Evolutionary conservation across 2,113 vertebrate species (phyloP), one percentile per base, ranked within the genome.

Genomic region (Rynchops niger): DNA sequence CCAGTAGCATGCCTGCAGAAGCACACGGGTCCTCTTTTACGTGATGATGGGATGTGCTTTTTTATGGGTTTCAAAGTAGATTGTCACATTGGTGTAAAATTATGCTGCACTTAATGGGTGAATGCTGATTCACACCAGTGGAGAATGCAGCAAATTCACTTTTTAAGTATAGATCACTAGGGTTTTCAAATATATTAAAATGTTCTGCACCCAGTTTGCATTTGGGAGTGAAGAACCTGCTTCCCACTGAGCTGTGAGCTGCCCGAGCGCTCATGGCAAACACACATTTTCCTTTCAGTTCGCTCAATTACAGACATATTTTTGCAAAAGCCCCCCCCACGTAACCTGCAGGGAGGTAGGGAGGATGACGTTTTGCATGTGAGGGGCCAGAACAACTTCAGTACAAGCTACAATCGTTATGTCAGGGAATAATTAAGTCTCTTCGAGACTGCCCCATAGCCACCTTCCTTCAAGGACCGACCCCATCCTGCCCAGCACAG

Each of bases 371-470:
- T 58, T 62, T 72, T 19, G 30, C 10, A 36, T n/a, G 8, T 16
- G 38, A 93, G 49, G 62, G 40, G 21, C 49, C 4, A 69, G 56
- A 85, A 80, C 34, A 65, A 34, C 52, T 65, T 63, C 56, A 61
- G 8, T 13, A 6, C 18, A 72, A 50, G 52, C 47, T 61, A 36
- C 40, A 43, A 0, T 38, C 5, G 0, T 38, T 61, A 59, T 1
- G 3, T 2, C 6, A 5, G 55, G 50, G 38, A 59, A 80, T 74
- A 83, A 80, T 59, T 42, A 65, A 62, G 4, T 78, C 38, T 53
- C 36, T 42, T 29, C 21, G 40, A 82, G 29, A 50, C 59, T 55
- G 47, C 23, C 50, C 36, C 47, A 0, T 19, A 21, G 19, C 40
- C 14, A 2, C 49, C 27, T 42, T 52, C 30, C 43, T 72, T 72